Conservation (phyloP, 2,888 invertebrate species). For the Harmothoe impar region DNA sequence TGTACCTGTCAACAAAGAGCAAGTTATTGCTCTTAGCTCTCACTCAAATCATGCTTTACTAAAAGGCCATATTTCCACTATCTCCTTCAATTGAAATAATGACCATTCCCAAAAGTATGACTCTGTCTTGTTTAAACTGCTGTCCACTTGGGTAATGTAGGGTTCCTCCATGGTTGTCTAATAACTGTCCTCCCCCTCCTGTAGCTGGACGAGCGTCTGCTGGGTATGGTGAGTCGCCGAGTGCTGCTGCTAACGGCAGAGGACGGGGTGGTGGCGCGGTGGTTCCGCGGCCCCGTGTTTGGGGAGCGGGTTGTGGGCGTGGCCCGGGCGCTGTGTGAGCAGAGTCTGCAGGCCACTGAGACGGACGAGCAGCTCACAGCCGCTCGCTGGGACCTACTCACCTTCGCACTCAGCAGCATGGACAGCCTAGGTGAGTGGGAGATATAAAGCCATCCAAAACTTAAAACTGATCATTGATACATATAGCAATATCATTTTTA, state of each 20-base stretch:
- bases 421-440: conserved; percentile 70
- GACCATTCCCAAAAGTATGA: too few species aligned
- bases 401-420: conserved; percentile 74
- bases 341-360: conserved; percentile 65
- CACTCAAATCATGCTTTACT: too few species aligned
- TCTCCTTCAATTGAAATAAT: too few species aligned
- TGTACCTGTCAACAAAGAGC: too few species aligned
- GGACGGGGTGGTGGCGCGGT: conserved; percentile 66
- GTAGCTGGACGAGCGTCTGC: conserved; percentile 26
- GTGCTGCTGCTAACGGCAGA: not conserved
- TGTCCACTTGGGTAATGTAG: too few species aligned
- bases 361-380: conserved; percentile 57
- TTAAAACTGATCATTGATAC: too few species aligned
- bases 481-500: too few species aligned
- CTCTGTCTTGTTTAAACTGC: too few species aligned
- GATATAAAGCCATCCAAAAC: too few species aligned
- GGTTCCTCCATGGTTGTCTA: too few species aligned
- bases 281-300: conserved; percentile 74
- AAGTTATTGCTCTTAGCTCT: too few species aligned
- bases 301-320: conserved; percentile 73
- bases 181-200: not conserved
- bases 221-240: conserved; percentile 16
- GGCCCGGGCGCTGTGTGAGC: conserved; percentile 72
- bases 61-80: too few species aligned
- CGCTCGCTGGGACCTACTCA: conserved; percentile 74